Evolutionary conservation across 2,797 vertebrate genomes (phyloP), one percentile per base, ranked within the genome.

Genomic region (Galaxias olidus): DNA sequence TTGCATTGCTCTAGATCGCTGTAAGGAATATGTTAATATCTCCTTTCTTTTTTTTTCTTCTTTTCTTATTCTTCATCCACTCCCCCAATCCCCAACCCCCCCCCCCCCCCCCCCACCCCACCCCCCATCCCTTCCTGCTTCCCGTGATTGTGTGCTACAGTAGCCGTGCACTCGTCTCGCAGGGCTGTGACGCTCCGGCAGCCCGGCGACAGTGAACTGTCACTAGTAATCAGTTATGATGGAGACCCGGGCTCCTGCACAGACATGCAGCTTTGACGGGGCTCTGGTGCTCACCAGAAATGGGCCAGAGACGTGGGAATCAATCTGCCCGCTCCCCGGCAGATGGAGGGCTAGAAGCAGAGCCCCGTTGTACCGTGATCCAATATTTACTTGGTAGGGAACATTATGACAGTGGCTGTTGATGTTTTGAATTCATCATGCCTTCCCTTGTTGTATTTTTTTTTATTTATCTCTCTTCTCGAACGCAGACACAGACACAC

Each of bases 111-210:
- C 62, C n/a, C 62, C 40, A 18, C 14, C 8, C 1, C 62, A 30
- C 4, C 41, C 59, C 9, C 59, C 15, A 30, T 30, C 44, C 80
- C 71, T 86, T 70, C 72, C 79, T 83, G 66, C 75, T 69, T 14
- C 73, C 60, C 79, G 1, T 9, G 30, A 42, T 15, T 30, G 74
- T 67, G 81, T 86, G 83, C 84, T 78, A 86, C 75, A 89, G 71
- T 82, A 81, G 82, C 79, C 77, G 66, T 87, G 81, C 87, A 83
- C 86, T 86, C 78, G 82, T 83, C 86, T 81, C 86, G 87, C 86
- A 89, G 90, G 87, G 87, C 87, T 89, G 87, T 79, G 84, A 87
- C 83, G 86, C 88, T 88, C 86, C 88, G 88, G 82, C 86, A 87
- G 88, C 84, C 84, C 71, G 66, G 85, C 79, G 78, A 89, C 87